A percentile compares a stretch with the other conserved stretches of the same genome.
Conservation (phyloP, 2,113 vertebrate species). For the Plestiodon gilberti region DNA sequence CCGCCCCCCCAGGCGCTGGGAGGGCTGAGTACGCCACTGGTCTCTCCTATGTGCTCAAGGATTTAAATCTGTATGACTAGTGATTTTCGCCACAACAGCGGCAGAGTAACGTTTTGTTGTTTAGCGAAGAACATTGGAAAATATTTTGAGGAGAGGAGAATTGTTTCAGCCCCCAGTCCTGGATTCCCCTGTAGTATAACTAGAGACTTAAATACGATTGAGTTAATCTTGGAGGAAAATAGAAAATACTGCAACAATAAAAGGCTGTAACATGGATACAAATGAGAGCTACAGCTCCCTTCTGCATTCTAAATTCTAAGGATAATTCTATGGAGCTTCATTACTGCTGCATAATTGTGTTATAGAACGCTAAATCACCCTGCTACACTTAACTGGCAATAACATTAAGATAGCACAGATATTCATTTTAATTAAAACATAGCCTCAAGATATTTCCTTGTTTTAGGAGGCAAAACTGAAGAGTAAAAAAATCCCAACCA, state of each 20-base stretch:
- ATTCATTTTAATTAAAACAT: conserved; percentile 89
- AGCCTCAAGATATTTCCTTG: conserved; percentile 82
- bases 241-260: conserved; percentile 83
- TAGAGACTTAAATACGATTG: conserved; percentile 76
- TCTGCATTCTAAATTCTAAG: conserved; percentile 82
- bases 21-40: no score
- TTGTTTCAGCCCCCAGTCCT: conserved; percentile 23
- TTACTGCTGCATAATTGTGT: conserved; percentile 83
- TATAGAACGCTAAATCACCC: conserved; percentile 85
- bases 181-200: conserved; percentile 60
- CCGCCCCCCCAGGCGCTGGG: no score
- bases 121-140: not conserved
- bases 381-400: conserved; percentile 86
- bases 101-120: not conserved
- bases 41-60: no score
- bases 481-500: not conserved
- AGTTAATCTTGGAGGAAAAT: conserved; percentile 81
- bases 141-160: conserved; percentile 13
- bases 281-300: conserved; percentile 80
- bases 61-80: no score
- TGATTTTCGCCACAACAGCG: not conserved
- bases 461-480: conserved; percentile 74
- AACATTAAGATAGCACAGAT: conserved; percentile 85
- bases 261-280: conserved; percentile 78
- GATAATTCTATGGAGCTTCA: conserved; percentile 84